These are phyloP conservation scores for Drosophila monieri DNA, from an alignment of 2,888 invertebrate species.

Conservation along the genomic window DNA sequence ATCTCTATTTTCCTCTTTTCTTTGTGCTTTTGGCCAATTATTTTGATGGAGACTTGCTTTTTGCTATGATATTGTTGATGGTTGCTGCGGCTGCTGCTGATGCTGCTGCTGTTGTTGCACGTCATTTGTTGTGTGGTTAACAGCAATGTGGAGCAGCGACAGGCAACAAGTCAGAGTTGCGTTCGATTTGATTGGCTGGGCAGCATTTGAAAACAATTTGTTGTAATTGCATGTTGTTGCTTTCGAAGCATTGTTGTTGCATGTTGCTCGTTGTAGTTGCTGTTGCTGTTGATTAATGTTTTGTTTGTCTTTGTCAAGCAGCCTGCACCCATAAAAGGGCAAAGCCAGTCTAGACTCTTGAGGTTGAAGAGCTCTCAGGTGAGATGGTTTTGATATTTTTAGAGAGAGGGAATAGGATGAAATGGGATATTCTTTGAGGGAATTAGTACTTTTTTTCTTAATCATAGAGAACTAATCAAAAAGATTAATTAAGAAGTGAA, in stretches of 20 bases:
- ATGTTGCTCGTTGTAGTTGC: conserved; percentile 12
- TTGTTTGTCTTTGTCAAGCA: conserved; percentile 35
- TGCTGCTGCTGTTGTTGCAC: conserved; percentile 37
- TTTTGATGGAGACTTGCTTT: conserved; percentile 62
- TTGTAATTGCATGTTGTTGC: conserved; percentile 52
- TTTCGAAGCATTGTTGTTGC: conserved; percentile 19
- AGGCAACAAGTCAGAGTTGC: conserved; percentile 51
- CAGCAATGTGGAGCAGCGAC: conserved; percentile 69
- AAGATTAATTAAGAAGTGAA: neutral
- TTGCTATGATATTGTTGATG: conserved; percentile 2
- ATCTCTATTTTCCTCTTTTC: conserved; percentile 47
- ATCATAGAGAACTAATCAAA: neutral
- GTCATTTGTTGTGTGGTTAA: conserved; percentile 55
- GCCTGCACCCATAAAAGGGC: conserved; percentile 40
- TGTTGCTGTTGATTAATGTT: conserved; percentile 26
- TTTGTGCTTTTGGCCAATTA: conserved; percentile 64
- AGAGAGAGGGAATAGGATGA: neutral
- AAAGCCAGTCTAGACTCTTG: conserved; percentile 24
- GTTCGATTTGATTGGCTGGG: conserved; percentile 71
- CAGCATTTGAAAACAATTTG: conserved; percentile 76
- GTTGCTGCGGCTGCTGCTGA: conserved; percentile 27
- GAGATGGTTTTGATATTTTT: neutral
- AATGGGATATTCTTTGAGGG: conserved; percentile 3
- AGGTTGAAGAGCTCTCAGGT: conserved; percentile 19
- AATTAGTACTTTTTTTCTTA: neutral